A percentile compares a stretch with the other conserved stretches of the same genome.
Evolutionary conservation across 2,113 vertebrate genomes (phyloP).

Genomic region (Peromyscus polionotus): DNA sequence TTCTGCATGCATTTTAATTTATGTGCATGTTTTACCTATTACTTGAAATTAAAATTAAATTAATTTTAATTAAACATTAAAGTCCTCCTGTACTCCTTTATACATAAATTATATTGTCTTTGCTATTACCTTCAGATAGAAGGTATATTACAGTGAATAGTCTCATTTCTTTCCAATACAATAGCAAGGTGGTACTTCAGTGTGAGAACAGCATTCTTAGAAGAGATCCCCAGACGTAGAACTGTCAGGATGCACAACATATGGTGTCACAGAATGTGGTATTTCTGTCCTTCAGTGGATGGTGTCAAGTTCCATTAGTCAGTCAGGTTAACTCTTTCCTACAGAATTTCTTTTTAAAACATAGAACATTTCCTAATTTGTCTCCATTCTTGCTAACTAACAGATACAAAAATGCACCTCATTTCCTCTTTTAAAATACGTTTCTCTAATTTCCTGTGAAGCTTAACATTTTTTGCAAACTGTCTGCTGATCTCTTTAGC

Average conservation of each 20-base stretch:
- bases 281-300: neutral
- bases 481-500: neutral
- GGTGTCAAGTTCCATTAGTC: neutral
- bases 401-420: neutral
- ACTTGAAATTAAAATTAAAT: neutral
- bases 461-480: neutral
- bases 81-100: neutral
- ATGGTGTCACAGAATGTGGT: neutral
- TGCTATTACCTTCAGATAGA: neutral
- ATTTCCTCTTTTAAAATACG: neutral
- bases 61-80: slow-evolving; percentile 31
- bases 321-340: neutral
- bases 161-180: neutral
- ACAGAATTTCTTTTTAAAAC: neutral
- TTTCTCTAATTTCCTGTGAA: neutral
- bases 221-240: neutral
- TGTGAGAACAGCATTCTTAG: neutral
- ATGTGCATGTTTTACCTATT: neutral
- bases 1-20: neutral
- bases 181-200: neutral
- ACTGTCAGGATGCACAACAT: neutral
- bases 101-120: neutral
- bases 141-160: neutral
- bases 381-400: neutral
- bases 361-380: neutral